Percentiles rank a stretch among this genome's conserved stretches.
Evolutionary conservation across 2,113 vertebrate species (phyloP).

Genomic region (Callorhinus ursinus): DNA sequence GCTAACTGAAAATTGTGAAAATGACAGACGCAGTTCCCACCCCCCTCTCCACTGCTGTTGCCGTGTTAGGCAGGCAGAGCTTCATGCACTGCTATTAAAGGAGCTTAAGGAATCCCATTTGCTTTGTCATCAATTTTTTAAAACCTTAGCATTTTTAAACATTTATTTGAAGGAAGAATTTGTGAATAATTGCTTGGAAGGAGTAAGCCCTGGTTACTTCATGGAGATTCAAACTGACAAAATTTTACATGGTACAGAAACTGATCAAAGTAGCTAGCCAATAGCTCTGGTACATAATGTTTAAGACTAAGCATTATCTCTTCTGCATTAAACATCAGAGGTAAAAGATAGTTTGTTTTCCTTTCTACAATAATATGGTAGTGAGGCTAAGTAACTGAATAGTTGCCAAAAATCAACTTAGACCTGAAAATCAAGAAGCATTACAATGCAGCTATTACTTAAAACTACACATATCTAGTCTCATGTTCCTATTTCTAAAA

Average conservation of each 20-base stretch:
- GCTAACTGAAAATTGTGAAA: constrained; percentile 61
- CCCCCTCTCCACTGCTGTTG: not conserved
- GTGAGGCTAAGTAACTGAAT: constrained; percentile 73
- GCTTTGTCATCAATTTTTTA: constrained; percentile 72
- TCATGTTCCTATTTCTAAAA: constrained; percentile 54
- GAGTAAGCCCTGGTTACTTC: constrained; percentile 58
- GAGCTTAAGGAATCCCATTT: constrained; percentile 62
- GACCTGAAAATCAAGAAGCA: constrained; percentile 68
- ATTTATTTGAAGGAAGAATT: constrained; percentile 75
- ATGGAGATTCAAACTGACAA: constrained; percentile 70
- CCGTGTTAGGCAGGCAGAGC: constrained; percentile 29
- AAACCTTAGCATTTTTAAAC: constrained; percentile 76
- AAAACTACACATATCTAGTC: constrained; percentile 17
- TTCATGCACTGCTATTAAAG: not conserved
- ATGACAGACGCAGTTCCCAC: not conserved
- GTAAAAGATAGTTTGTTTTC: constrained; percentile 44
- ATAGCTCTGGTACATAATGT: constrained; percentile 39
- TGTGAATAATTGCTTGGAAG: constrained; percentile 76
- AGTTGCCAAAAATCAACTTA: constrained; percentile 63
- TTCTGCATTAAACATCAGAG: constrained; percentile 65
- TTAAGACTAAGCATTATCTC: constrained; percentile 64
- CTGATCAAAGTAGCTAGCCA: constrained; percentile 54
- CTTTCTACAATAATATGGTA: constrained; percentile 73
- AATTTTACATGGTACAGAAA: constrained; percentile 21
- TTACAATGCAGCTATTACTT: constrained; percentile 52